Conservation (phyloP, 2,888 invertebrate species). For the Tortrix viridana region DNA sequence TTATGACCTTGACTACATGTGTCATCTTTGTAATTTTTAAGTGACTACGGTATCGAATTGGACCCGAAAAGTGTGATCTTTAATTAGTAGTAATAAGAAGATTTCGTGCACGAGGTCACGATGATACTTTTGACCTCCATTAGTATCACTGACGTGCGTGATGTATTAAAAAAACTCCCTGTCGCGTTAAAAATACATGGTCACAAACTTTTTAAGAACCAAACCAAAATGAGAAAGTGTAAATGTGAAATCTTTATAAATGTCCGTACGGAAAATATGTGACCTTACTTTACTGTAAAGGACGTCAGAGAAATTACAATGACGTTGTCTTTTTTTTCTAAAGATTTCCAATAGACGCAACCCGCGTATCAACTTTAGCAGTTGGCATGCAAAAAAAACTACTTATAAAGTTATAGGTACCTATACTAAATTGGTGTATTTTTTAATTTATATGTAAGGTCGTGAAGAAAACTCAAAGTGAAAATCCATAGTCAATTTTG, state of each 20-base stretch:
- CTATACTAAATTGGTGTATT: too few species aligned
- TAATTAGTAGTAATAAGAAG: neutral
- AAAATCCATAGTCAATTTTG: too few species aligned
- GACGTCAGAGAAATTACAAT: conserved; percentile 42
- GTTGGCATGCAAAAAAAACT: too few species aligned
- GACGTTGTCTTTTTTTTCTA: conserved; percentile 40
- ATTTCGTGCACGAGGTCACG: conserved; percentile 17
- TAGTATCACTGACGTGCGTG: neutral
- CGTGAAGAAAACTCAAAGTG: too few species aligned
- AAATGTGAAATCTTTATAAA: conserved; percentile 67
- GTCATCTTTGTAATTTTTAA: too few species aligned
- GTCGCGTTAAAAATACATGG: neutral
- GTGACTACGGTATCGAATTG: too few species aligned
- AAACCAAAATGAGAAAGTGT: conserved; percentile 59
- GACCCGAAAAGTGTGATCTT: too few species aligned
- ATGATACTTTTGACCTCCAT: conserved; percentile 14
- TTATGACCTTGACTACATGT: too few species aligned
- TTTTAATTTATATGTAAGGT: too few species aligned
- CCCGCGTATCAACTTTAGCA: neutral
- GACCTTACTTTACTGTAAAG: conserved; percentile 40
- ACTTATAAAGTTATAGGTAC: neutral
- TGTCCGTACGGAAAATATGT: conserved; percentile 50
- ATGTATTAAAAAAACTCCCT: too few species aligned
- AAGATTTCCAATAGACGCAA: neutral
- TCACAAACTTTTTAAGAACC: conserved; percentile 1